Percentiles rank a stretch among this genome's conserved stretches.
Evolutionary conservation across 1,140 invertebrate genomes (phyloP).

Genomic region (Yoshiicerus persimilis): DNA sequence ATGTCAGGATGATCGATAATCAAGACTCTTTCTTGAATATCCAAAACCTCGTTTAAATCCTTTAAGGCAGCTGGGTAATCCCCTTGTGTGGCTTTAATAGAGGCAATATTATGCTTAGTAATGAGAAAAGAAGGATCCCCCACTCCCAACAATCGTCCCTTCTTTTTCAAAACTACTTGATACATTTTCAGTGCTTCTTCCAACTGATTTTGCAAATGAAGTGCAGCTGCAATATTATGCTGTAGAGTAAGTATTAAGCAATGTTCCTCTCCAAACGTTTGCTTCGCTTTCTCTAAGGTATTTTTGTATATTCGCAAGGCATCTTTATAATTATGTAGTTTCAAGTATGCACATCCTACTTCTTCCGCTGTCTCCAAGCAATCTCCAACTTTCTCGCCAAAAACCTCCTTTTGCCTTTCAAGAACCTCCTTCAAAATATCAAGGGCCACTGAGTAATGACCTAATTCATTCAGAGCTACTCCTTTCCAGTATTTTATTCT

Average conservation of each 20-base stretch:
- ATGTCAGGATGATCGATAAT: not conserved
- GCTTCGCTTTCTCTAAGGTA: no score
- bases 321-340: no score
- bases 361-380: no score
- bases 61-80: not conserved
- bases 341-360: no score
- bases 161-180: not conserved
- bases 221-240: not conserved
- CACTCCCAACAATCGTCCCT: not conserved
- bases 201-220: not conserved
- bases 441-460: no score
- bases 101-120: not conserved
- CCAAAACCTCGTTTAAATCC: not conserved
- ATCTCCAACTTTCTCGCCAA: no score
- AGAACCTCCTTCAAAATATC: no score
- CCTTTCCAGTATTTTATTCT: no score
- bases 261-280: no score
- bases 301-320: no score
- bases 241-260: not conserved
- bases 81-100: not conserved
- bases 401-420: no score
- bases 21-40: not conserved
- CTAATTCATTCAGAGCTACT: no score
- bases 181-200: not conserved
- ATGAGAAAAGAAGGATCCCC: not conserved